Evolutionary conservation across 2,113 vertebrate species (phyloP), one percentile per base, ranked within the genome.

Genomic region (Micromys minutus): DNA sequence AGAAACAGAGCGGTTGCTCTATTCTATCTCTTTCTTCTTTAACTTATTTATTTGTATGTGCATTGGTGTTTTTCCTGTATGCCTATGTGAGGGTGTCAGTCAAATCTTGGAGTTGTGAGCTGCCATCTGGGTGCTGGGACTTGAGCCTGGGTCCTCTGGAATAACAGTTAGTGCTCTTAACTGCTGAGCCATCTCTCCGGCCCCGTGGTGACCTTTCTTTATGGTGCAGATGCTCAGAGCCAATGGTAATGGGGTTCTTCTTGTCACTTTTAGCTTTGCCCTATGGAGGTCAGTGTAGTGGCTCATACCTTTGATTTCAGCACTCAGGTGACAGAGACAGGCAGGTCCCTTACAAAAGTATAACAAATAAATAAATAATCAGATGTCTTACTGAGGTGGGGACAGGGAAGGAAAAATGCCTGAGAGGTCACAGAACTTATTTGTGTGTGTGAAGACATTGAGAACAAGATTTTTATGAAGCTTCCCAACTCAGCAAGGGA

Each of bases 171-270:
- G 61, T 63, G 61, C 61, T 63, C 26, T 65, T 65, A 29, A 13
- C 63, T 26, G 63, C 1, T 26, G 21, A 87, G 47, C 34, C 29
- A 65, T 65, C 63, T 65, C 26, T 65, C 63, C 26, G 31, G 26
- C 3, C 63, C 29, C 4, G 4, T 65, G 63, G 63, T 65, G 63
- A 31, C 63, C 63, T 50, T 36, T 52, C 85, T 31, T 24, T 19
- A 55, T 0, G 2, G 17, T 7, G 21, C 0, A 1, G 55, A 5
- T 69, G 69, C n/a, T 57, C 36, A 5, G 16, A 36, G 52, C 5
- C 4, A 0, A 3, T 2, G 29, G 26, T 7, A 26, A n/a, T 34
- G 5, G 8, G 7, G n/a, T 7, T 63, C 52, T 77, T 16, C 50
- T 13, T 0, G 11, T 1, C 7, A 2, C 57, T n/a, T 65, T 79